Base-by-base conservation (phyloP, 2,113 vertebrate genomes). In the Cynopterus brachyotis region DNA sequence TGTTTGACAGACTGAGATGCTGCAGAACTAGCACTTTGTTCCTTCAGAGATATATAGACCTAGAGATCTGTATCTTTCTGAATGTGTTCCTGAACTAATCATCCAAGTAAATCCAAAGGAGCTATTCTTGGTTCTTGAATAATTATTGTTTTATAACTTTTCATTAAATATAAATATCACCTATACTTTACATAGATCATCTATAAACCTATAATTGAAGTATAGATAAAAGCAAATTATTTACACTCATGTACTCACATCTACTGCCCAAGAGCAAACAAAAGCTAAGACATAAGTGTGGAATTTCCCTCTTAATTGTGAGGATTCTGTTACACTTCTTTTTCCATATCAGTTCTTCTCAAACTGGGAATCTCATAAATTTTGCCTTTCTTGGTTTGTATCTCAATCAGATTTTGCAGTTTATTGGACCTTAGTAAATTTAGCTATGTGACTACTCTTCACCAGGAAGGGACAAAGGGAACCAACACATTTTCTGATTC, bases 151-250 rank as follows among this genome's bases (percentile, higher is more conserved):
- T 96, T 94, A 93, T 96, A 96, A 97, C 88, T 96, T 95, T 90
- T 96, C 93, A 97, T 97, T 97, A 94, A 76, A 98, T 95, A 85
- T 92, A 97, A 97, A 90, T 96, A 96, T 85, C 70, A 96, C 35
- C 89, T 93, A 83, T 4, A 90, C 30, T 88, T 96, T 85, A 40
- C n/a, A 91, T 91, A 67, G 6, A 67, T 96, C 60, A 59, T 91
- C 57, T 62, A 66, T 95, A 97, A 97, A 96, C 85, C 73, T 88
- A 0, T 91, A 96, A 97, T 97, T 97, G 94, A 13, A 73, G 66
- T 82, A 95, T 55, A 89, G 86, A 91, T 95, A 83, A 90, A 88
- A 94, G 59, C 53, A 94, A 97, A 93, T 97, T 94, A 97, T 76
- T 76, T 73, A 95, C 19, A 84, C 64, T 94, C 72, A 37, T 26